phyloP scores from a whole-genome alignment of 2,888 invertebrate genomes.

The Ectemnius continuus region DNA sequence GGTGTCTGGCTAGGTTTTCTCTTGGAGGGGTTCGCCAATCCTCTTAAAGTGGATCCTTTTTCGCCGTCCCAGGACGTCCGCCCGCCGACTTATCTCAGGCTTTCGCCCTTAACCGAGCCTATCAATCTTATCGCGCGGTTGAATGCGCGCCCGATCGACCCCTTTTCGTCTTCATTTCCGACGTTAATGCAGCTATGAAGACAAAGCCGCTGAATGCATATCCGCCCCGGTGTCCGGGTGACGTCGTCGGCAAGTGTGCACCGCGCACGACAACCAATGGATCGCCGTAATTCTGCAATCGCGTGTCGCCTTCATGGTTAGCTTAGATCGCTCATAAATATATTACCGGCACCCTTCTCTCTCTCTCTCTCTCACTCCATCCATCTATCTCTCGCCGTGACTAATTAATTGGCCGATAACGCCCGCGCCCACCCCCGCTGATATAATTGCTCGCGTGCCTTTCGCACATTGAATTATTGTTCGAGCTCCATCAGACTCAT shows the following conservation, averaged over 20 bases:
- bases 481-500: too few species aligned
- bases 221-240: not conserved
- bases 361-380: not conserved
- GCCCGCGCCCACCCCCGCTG: not conserved
- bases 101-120: slow-evolving; percentile 36
- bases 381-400: too few species aligned
- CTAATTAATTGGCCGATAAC: slow-evolving; percentile 6
- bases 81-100: slow-evolving; percentile 45
- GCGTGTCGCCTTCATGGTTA: too few species aligned
- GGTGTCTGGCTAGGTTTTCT: too few species aligned
- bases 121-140: slow-evolving; percentile 17
- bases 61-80: slow-evolving; percentile 33
- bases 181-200: slow-evolving; percentile 1
- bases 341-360: not conserved
- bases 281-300: not conserved
- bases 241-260: too few species aligned
- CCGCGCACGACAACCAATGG: not conserved
- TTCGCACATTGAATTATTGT: not conserved
- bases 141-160: slow-evolving; percentile 13
- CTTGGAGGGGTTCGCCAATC: not conserved
- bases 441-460: slow-evolving; percentile 1
- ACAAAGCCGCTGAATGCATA: not conserved
- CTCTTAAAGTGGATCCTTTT: slow-evolving; percentile 34
- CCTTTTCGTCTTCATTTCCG: not conserved
- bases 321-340: slow-evolving; percentile 1